Conservation (phyloP, 2,888 invertebrate genomes). For the Napeogenes inachia region DNA sequence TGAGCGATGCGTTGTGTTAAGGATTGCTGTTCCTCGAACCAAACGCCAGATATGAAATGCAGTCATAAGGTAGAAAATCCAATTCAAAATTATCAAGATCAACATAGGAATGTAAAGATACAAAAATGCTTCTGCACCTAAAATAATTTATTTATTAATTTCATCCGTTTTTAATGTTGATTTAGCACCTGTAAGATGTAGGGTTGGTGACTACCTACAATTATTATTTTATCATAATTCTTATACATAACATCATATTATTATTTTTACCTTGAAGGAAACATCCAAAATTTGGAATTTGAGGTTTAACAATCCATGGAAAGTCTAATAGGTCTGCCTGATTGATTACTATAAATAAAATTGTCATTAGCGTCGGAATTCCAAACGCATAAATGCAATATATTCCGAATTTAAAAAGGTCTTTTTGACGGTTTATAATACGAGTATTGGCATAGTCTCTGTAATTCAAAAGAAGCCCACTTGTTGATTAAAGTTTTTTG, state of each 20-base stretch:
- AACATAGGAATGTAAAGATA: conserved; percentile 65
- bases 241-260: neutral
- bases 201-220: neutral
- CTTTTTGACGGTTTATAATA: conserved; percentile 59
- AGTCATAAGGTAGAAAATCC: conserved; percentile 64
- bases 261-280: conserved; percentile 50
- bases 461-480: neutral
- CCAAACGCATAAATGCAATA: conserved; percentile 61
- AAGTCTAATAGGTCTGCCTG: conserved; percentile 34
- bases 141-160: conserved; percentile 4
- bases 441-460: conserved; percentile 66
- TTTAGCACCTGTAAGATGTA: neutral
- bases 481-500: neutral
- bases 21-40: conserved; percentile 42
- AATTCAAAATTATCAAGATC: conserved; percentile 56
- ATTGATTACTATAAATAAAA: conserved; percentile 36
- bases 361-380: conserved; percentile 49
- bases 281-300: conserved; percentile 45
- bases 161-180: neutral
- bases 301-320: conserved; percentile 59
- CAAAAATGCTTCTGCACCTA: conserved; percentile 52
- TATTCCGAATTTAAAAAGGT: conserved; percentile 56
- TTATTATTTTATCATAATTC: no score
- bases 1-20: conserved; percentile 45
- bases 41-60: conserved; percentile 64